Conservation (phyloP, 2,113 vertebrate species). For the Herpetotheres cachinnans region DNA sequence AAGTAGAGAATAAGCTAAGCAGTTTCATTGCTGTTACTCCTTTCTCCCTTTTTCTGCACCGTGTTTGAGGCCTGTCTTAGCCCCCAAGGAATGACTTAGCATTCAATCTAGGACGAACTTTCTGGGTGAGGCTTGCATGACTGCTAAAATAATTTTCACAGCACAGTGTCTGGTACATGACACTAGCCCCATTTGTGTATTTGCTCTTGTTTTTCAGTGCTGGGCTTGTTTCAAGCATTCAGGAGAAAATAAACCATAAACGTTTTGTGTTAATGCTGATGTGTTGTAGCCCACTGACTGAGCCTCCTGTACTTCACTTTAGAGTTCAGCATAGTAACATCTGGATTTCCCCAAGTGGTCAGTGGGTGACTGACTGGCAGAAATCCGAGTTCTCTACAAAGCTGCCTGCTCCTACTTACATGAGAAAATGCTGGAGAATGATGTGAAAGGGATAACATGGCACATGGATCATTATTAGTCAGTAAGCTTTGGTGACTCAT, state of each 20-base stretch:
- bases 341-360: neutral
- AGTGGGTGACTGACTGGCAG: neutral
- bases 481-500: slow-evolving; percentile 28
- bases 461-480: neutral
- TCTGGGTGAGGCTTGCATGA: neutral
- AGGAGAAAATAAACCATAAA: neutral
- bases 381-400: neutral
- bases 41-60: neutral
- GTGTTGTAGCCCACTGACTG: neutral
- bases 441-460: neutral
- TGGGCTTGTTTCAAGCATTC: neutral
- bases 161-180: neutral
- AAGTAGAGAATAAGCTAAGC: neutral
- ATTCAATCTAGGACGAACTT: neutral
- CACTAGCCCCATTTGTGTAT: neutral
- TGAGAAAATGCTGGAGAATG: neutral
- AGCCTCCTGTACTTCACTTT: neutral
- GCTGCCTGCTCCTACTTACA: neutral
- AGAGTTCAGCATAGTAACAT: neutral
- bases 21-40: neutral
- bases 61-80: neutral
- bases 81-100: neutral
- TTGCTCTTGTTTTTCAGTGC: neutral
- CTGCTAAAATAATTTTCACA: neutral
- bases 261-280: neutral